These are phyloP conservation scores for Craniophora ligustri DNA, from an alignment of 2,888 invertebrate genomes.

Conservation along the genomic window DNA sequence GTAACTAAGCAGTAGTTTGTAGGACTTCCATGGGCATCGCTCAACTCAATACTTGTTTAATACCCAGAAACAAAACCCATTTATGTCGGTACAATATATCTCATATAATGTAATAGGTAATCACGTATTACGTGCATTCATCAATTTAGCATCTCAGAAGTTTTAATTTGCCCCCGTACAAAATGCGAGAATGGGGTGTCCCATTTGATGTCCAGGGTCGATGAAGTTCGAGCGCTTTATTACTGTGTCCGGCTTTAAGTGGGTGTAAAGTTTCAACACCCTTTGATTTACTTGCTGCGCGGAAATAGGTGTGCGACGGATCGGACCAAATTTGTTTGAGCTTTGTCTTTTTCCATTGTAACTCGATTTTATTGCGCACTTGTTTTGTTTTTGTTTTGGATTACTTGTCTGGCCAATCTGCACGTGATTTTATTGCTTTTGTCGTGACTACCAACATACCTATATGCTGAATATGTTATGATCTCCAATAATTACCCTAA, in stretches of 20 bases:
- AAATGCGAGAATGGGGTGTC: conserved; percentile 83
- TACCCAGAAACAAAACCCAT: conserved; percentile 16
- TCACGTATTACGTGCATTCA: conserved; percentile 55
- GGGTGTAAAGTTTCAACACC: conserved; percentile 89
- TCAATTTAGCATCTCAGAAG: conserved; percentile 72
- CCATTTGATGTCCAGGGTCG: conserved; percentile 86
- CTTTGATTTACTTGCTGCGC: conserved; percentile 87
- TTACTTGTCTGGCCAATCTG: conserved; percentile 34
- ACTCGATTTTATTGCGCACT: conserved; percentile 64
- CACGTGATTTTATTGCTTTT: conserved; percentile 35
- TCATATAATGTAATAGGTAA: conserved; percentile 14
- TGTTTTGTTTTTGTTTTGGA: conserved; percentile 62
- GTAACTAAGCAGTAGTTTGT: conserved; percentile 66
- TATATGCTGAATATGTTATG: conserved; percentile 50
- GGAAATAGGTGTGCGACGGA: conserved; percentile 79
- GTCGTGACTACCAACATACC: conserved; percentile 7
- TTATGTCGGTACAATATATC: background rate
- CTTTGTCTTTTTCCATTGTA: conserved; percentile 72
- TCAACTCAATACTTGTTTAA: conserved; percentile 23
- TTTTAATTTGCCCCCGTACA: conserved; percentile 83
- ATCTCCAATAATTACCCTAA: conserved; percentile 60
- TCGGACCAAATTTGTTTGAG: conserved; percentile 76
- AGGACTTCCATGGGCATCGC: conserved; percentile 62
- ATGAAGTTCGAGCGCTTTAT: conserved; percentile 88
- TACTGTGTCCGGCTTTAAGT: conserved; percentile 89